These are phyloP conservation scores for Hippolais icterina DNA, from an alignment of 2,113 vertebrate species.

Conservation along the genomic window DNA sequence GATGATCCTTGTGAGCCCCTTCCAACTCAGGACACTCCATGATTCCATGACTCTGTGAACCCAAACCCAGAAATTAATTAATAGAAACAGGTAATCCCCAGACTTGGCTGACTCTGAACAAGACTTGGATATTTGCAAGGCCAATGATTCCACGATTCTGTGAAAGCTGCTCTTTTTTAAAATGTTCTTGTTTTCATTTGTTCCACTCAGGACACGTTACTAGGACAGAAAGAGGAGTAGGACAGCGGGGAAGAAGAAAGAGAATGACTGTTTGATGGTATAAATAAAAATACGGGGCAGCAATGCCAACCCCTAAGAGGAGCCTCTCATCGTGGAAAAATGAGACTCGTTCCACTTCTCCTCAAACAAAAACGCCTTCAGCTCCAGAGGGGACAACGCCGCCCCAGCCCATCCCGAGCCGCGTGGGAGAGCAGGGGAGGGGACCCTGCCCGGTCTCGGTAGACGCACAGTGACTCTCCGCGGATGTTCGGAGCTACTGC, in stretches of 20 bases:
- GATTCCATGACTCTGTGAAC: not conserved
- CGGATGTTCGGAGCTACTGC: not conserved
- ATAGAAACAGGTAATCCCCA: not conserved
- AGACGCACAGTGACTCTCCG: slow-evolving; percentile 59
- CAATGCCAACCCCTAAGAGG: not conserved
- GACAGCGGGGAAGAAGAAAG: not conserved
- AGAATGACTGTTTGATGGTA: not conserved
- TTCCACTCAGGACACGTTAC: not conserved
- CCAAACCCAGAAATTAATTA: not conserved
- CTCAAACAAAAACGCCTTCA: not conserved
- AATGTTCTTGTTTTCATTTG: not conserved
- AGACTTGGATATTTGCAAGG: not conserved
- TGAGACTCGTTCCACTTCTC: not conserved
- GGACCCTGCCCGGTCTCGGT: not conserved
- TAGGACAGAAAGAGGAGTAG: not conserved
- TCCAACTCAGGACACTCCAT: not conserved
- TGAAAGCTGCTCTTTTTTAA: not conserved
- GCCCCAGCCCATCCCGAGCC: not conserved
- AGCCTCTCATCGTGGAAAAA: slow-evolving; percentile 25
- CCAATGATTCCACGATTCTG: not conserved
- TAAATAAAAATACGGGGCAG: slow-evolving; percentile 1
- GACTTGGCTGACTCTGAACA: not conserved
- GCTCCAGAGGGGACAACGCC: not conserved
- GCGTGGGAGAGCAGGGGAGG: not conserved
- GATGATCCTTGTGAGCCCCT: not conserved